These are phyloP conservation scores for Aselliscus stoliczkanus DNA, from an alignment of 2,797 vertebrate species.

Conservation along the genomic window DNA sequence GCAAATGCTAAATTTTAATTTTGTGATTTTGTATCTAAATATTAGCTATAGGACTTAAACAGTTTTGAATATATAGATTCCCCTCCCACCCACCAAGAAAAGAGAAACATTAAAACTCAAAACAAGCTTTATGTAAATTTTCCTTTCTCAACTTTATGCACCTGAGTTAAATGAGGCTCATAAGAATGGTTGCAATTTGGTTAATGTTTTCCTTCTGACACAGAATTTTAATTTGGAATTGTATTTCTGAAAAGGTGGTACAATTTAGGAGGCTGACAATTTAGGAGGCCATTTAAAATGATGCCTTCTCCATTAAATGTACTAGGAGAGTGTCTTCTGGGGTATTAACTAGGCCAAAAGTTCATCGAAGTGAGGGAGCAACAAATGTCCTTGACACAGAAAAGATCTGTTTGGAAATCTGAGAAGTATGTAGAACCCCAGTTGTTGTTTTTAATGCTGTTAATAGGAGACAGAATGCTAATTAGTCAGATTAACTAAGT, in stretches of 20 bases:
- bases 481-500: constrained; percentile 85
- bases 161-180: constrained; percentile 73
- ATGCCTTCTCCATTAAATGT: constrained; percentile 43
- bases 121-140: constrained; percentile 72
- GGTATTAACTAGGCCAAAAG: constrained; percentile 44
- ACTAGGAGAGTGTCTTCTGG: constrained; percentile 46
- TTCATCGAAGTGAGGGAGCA: constrained; percentile 51
- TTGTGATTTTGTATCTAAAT: constrained; percentile 59
- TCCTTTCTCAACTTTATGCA: constrained; percentile 52
- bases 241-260: constrained; percentile 70
- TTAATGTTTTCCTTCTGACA: constrained; percentile 69
- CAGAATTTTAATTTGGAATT: constrained; percentile 78
- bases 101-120: constrained; percentile 45
- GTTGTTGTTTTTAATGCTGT: constrained; percentile 81
- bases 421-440: constrained; percentile 67
- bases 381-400: constrained; percentile 67
- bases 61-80: neutral
- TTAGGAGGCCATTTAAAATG: constrained; percentile 71
- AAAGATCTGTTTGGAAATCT: constrained; percentile 73
- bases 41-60: constrained; percentile 27
- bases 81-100: neutral
- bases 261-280: constrained; percentile 39
- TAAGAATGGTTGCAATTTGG: constrained; percentile 63
- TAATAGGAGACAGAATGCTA: constrained; percentile 84
- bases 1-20: constrained; percentile 65